Evolutionary conservation across 2,113 vertebrate species (phyloP).

Genomic region (Philantomba maxwellii): DNA sequence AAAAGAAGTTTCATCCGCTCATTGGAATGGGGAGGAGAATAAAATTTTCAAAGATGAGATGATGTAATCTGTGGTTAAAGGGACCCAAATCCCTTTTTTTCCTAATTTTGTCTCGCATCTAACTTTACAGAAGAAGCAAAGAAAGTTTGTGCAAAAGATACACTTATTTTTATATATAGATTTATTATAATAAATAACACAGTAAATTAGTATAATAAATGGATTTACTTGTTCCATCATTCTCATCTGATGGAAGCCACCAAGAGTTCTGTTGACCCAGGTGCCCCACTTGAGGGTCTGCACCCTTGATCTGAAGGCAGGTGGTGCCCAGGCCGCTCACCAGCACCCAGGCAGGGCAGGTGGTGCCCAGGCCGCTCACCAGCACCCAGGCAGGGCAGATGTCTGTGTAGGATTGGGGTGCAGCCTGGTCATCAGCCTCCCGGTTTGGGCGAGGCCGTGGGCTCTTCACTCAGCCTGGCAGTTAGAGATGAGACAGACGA

Average conservation of each 20-base stretch:
- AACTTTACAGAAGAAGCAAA: neutral
- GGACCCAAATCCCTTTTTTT: neutral
- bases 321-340: fast-evolving
- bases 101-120: neutral
- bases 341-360: fast-evolving
- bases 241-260: too few species aligned
- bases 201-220: neutral
- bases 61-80: neutral
- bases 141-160: neutral
- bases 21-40: neutral
- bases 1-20: neutral
- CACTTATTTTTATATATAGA: fast-evolving
- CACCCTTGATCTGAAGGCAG: fast-evolving
- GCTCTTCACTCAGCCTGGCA: neutral
- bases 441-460: fast-evolving
- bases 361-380: fast-evolving
- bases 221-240: fast-evolving
- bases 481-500: neutral
- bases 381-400: neutral
- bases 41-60: neutral
- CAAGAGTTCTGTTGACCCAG: fast-evolving
- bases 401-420: neutral
- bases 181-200: neutral
- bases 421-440: neutral
- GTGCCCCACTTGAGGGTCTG: fast-evolving